Evolutionary conservation across 1,140 invertebrate species (phyloP), one percentile per base, ranked within the genome.

Genomic region (Agraylea sexmaculata): DNA sequence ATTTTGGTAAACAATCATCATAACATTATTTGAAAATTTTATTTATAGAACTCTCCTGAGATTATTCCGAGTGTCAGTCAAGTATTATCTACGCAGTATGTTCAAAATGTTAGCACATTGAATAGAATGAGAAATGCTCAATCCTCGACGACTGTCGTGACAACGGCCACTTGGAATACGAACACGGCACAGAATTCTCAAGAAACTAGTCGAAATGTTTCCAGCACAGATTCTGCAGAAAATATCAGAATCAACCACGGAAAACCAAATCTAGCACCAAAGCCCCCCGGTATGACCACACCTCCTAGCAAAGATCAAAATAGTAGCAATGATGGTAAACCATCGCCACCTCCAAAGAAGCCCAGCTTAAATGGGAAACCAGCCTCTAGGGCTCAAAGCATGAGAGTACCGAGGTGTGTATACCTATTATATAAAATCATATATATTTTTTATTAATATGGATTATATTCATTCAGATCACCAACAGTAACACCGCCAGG

Each of bases 211-310:
- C n/a, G n/a, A n/a, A n/a, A n/a, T n/a, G n/a, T n/a, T n/a, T n/a
- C n/a, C n/a, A n/a, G n/a, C n/a, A n/a, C n/a, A n/a, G n/a, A n/a
- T n/a, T n/a, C n/a, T n/a, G n/a, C n/a, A n/a, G n/a, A n/a, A n/a
- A n/a, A n/a, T n/a, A n/a, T n/a, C n/a, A n/a, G n/a, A n/a, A n/a
- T 42, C 2, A 69, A 54, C 49, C 64, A 70, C 55, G 69, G 70
- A 20, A 73, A 73, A 50, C 70, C 70, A 0, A 64, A 73, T 53
- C 45, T 73, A 31, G 70, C 70, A 16, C 70, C 70, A 1, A 71
- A 71, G 51, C 69, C 70, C 3, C 69, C 70, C 2, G 35, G 53
- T 12, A 34, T 60, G 43, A 20, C 28, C 4, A 37, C 52, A 4
- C 5, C 18, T 1, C 10, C 29, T 12, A 23, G 16, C 6, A 25